Conservation (phyloP, 1,140 invertebrate species). For the Orchesella cincta region DNA sequence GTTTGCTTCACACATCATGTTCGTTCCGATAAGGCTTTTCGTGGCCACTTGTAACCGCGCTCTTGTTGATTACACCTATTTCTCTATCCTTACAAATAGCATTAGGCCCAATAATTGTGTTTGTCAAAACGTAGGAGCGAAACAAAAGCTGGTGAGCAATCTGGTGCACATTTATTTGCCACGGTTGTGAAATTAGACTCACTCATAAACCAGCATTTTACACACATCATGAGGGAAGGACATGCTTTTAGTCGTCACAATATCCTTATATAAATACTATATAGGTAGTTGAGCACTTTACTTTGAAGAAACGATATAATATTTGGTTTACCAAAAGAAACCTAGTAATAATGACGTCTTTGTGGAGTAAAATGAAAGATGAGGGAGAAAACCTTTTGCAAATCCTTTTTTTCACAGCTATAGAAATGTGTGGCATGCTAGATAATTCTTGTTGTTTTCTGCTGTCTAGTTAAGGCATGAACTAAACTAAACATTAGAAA, state of each 20-base stretch:
- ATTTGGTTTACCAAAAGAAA: background rate
- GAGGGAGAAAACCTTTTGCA: background rate
- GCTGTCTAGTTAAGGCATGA: background rate
- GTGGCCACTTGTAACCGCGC: too few relatives aligned
- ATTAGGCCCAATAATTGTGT: too few relatives aligned
- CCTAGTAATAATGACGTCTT: background rate
- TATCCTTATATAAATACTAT: slow-evolving; percentile 3
- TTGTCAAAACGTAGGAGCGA: too few relatives aligned
- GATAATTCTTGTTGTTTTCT: too few relatives aligned
- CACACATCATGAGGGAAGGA: background rate
- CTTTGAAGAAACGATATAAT: too few relatives aligned
- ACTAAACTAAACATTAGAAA: background rate
- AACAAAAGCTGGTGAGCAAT: too few relatives aligned
- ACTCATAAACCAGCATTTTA: slow-evolving; percentile 38
- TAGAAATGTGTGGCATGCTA: too few relatives aligned
- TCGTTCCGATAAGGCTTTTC: too few relatives aligned
- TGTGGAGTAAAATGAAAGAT: background rate
- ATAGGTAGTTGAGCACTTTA: too few relatives aligned
- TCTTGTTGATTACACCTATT: too few relatives aligned
- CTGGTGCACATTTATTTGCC: slow-evolving; percentile 22
- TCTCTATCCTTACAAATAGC: too few relatives aligned
- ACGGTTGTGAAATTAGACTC: slow-evolving; percentile 42
- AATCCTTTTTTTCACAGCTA: background rate
- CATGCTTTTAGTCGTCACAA: background rate
- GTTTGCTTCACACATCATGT: too few relatives aligned